Conservation (phyloP, 2,888 invertebrate genomes). For the Eristalis pertinax region DNA sequence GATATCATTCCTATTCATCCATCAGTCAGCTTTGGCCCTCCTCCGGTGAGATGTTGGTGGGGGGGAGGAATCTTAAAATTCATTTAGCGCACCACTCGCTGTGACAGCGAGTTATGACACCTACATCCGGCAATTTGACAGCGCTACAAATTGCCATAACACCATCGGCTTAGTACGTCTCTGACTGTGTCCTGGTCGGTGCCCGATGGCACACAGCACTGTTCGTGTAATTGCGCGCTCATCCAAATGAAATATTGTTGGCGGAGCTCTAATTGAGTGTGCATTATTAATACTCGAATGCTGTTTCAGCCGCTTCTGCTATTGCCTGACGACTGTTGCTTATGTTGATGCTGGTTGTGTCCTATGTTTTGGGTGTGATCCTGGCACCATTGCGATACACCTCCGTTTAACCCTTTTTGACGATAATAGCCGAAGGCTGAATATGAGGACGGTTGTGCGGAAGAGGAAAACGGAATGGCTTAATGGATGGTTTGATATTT, state of each 20-base stretch:
- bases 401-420: slow-evolving; percentile 29
- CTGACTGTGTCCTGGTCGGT: not conserved
- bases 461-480: not conserved
- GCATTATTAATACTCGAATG: slow-evolving; percentile 58
- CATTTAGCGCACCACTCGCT: slow-evolving; percentile 42
- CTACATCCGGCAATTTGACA: slow-evolving; percentile 56
- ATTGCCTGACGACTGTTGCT: slow-evolving; percentile 24
- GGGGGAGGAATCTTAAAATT: slow-evolving; percentile 31
- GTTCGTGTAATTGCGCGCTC: slow-evolving; percentile 35
- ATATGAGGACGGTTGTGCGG: not conserved
- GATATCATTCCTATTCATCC: not conserved
- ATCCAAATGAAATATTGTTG: slow-evolving; percentile 50
- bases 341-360: not conserved
- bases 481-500: slow-evolving; percentile 26
- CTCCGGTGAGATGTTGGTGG: too few relatives aligned
- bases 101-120: slow-evolving; percentile 60
- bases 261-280: slow-evolving; percentile 53
- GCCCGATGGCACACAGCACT: not conserved
- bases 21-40: not conserved
- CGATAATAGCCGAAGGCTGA: slow-evolving; percentile 21
- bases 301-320: slow-evolving; percentile 7
- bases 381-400: slow-evolving; percentile 5
- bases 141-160: slow-evolving; percentile 55
- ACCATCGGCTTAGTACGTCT: slow-evolving; percentile 21
- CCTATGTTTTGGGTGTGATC: slow-evolving; percentile 10